A percentile compares a stretch with the other conserved stretches of the same genome.
These are phyloP conservation scores for Glaucomys volans DNA, from an alignment of 2,113 vertebrate species.

Conservation along the genomic window DNA sequence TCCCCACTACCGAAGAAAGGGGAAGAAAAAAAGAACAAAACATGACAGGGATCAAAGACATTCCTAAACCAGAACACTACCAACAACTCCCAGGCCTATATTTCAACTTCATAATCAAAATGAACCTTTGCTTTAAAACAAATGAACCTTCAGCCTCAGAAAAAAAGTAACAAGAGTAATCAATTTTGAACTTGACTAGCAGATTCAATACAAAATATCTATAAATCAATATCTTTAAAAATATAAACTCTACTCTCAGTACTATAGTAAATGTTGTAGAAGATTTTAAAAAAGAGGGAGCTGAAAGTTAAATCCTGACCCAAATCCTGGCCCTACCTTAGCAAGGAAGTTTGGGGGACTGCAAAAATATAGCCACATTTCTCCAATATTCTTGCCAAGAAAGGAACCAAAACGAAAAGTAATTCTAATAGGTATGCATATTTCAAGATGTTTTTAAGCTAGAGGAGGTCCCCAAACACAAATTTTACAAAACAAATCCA, in stretches of 20 bases:
- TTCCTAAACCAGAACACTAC: slow-evolving; percentile 27
- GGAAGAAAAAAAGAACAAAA: background rate
- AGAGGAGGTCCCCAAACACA: background rate
- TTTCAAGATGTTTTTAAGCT: slow-evolving; percentile 40
- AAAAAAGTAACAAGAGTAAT: slow-evolving; percentile 36
- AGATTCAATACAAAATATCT: slow-evolving; percentile 10
- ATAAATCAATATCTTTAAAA: slow-evolving; percentile 19
- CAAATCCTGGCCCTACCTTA: slow-evolving; percentile 25
- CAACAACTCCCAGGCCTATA: slow-evolving; percentile 44
- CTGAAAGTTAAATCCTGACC: slow-evolving; percentile 11
- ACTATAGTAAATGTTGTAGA: background rate
- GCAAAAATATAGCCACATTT: slow-evolving; percentile 6
- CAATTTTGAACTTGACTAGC: slow-evolving; percentile 25
- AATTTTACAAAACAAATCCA: slow-evolving; percentile 26
- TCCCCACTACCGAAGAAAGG: background rate
- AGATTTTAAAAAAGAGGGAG: background rate
- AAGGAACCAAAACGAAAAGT: background rate
- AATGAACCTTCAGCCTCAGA: background rate
- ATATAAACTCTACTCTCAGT: slow-evolving; percentile 37
- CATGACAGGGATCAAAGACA: background rate
- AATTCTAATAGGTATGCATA: background rate
- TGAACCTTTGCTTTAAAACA: slow-evolving; percentile 50
- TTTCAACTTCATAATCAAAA: slow-evolving; percentile 55
- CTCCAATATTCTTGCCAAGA: background rate
- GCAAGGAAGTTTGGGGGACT: background rate